Evolutionary conservation across 2,113 vertebrate species (phyloP).

Genomic region (Excalfactoria chinensis): DNA sequence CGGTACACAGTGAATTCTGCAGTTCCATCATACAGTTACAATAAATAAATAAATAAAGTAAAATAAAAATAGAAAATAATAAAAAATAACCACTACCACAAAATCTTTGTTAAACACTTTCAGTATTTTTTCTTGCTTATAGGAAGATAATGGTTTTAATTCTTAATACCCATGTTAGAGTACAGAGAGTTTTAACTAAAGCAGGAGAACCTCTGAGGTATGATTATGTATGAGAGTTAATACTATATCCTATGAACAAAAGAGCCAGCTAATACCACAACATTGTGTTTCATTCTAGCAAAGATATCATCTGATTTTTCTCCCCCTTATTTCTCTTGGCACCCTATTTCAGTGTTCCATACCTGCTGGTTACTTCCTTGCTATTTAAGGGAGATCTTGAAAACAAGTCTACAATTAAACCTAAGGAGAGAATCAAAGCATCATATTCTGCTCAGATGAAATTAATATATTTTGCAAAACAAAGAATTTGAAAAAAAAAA

Average conservation of each 20-base stretch:
- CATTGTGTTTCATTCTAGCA: not conserved
- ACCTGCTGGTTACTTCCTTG: not conserved
- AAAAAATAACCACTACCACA: too few species aligned
- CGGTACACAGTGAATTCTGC: not conserved
- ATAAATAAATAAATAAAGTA: not conserved
- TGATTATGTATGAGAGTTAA: not conserved
- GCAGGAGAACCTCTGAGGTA: not conserved
- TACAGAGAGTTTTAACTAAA: not conserved
- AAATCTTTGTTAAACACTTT: not conserved
- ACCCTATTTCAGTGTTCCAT: not conserved
- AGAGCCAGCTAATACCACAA: not conserved
- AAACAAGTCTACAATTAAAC: not conserved
- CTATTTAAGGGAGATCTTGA: not conserved
- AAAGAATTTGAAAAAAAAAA: not conserved
- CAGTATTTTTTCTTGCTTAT: not conserved
- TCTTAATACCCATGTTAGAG: not conserved
- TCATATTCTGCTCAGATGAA: not conserved
- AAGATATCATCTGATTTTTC: not conserved
- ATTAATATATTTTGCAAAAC: not conserved
- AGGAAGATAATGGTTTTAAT: not conserved
- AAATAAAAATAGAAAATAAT: too few species aligned
- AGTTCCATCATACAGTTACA: not conserved
- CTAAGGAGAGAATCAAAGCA: not conserved
- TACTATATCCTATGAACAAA: not conserved
- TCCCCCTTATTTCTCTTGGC: not conserved